phyloP scores from a whole-genome alignment of 23 tunicate species.

The Styela plicata region DNA sequence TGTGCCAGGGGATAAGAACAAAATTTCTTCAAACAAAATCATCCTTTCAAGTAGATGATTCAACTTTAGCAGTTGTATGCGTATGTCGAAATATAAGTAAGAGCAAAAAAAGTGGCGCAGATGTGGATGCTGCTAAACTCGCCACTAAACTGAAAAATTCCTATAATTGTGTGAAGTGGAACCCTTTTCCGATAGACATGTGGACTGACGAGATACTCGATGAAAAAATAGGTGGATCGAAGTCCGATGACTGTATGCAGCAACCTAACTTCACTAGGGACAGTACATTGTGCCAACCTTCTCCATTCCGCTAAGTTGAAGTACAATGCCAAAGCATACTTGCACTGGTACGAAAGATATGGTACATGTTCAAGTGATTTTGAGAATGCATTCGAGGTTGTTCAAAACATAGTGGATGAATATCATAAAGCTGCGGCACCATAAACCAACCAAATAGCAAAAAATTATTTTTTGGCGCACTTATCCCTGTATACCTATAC shows the following conservation, averaged over 20 bases:
- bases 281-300: constrained; percentile 13
- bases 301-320: constrained; percentile 32
- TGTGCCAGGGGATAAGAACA: constrained; percentile 21
- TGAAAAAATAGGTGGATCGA: not conserved
- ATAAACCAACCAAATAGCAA: no score
- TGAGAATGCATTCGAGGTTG: constrained; percentile 45
- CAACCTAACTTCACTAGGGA: constrained; percentile 33
- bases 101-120: not conserved
- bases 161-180: constrained; percentile 61
- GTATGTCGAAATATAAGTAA: constrained; percentile 49
- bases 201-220: constrained; percentile 37
- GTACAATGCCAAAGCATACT: constrained; percentile 53
- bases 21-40: not conserved
- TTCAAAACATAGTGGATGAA: constrained; percentile 33
- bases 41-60: not conserved
- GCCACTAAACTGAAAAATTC: constrained; percentile 19
- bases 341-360: constrained; percentile 83
- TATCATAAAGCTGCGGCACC: constrained; percentile 24
- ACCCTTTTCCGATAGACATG: constrained; percentile 78
- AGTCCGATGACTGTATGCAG: constrained; percentile 47
- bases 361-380: constrained; percentile 45
- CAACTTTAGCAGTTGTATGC: constrained; percentile 38
- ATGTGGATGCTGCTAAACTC: constrained; percentile 15
- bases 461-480: no score
- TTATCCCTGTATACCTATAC: no score